Conservation (phyloP, 2,888 invertebrate genomes). For the Lochmaea capreae region DNA sequence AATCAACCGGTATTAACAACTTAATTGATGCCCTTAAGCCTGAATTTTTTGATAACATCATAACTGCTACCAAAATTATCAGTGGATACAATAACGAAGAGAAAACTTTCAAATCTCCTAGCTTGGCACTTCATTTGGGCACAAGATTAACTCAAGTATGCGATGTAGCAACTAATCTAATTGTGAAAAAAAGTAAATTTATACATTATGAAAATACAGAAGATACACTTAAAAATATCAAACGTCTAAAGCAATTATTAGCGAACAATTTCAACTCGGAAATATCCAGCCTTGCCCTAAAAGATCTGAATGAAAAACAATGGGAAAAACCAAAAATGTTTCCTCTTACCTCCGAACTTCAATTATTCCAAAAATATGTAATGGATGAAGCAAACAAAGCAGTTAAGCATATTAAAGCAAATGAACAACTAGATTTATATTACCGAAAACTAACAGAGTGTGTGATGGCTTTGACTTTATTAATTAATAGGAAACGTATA, state of each 20-base stretch:
- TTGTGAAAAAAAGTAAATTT: slow-evolving; percentile 34
- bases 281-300: slow-evolving; percentile 22
- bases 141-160: slow-evolving; percentile 37
- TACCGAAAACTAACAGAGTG: slow-evolving; percentile 37
- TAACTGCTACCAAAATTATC: slow-evolving; percentile 43
- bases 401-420: slow-evolving; percentile 3
- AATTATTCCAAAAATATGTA: slow-evolving; percentile 26
- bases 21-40: slow-evolving; percentile 38
- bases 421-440: background rate
- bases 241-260: slow-evolving; percentile 30
- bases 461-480: slow-evolving; percentile 37
- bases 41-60: slow-evolving; percentile 40
- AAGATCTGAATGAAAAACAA: slow-evolving; percentile 20
- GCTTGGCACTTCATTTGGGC: slow-evolving; percentile 41
- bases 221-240: slow-evolving; percentile 31
- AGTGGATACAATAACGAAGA: slow-evolving; percentile 32
- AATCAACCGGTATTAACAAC: slow-evolving; percentile 17
- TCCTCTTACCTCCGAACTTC: slow-evolving; percentile 9
- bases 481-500: slow-evolving; percentile 40
- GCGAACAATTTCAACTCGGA: slow-evolving; percentile 26
- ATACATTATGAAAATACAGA: slow-evolving; percentile 33
- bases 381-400: slow-evolving; percentile 25
- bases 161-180: slow-evolving; percentile 34
- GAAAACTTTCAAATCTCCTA: slow-evolving; percentile 32
- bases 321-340: slow-evolving; percentile 9